Base-by-base conservation (phyloP, 2,113 vertebrate genomes). In the Riparia riparia region DNA sequence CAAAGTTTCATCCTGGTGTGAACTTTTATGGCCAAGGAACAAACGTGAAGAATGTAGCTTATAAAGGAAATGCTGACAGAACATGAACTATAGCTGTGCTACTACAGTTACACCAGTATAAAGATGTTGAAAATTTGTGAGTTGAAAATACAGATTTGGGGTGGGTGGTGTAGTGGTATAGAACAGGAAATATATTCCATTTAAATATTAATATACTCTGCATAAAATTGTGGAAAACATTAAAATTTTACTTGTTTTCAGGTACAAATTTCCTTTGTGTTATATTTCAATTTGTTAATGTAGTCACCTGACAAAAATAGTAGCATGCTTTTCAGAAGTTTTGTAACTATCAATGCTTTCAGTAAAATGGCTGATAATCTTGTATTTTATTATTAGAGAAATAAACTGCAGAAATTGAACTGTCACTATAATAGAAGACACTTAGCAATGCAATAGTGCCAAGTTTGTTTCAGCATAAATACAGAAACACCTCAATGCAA, bases 1-100 rank as follows among this genome's bases (percentile, higher is more conserved):
- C 96, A 93, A 96, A 95, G 97, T 98, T 98, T 98, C 98, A 98
- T 94, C 82, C 89, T 96, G 94, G 66, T 87, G 0, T 96, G 97
- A 90, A 96, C 91, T 96, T 97, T 98, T 97, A 97, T 98, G 95
- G 97, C 97, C 97, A 95, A 98, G 95, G 95, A 97, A 89, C 98
- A 98, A 97, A 97, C 86, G 76, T 97, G 96, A 98, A 98, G 97
- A 98, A 97, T 7, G 95, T 98, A 96, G 92, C 98, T 98, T 98
- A 96, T 94, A 97, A 98, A 98, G 98, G 98, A 98, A 98, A 98
- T 98, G 98, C 98, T 98, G 98, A 98, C 98, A 98, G 97, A 98
- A 98, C 97, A 95, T 97, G 94, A 97, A 97, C 96, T 97, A 85
- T 98, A 97, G 95, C 93, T 97, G 88, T 98, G 91, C 94, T 97